phyloP scores from a whole-genome alignment of 2,888 invertebrate genomes.

The Proisotoma minuta region DNA sequence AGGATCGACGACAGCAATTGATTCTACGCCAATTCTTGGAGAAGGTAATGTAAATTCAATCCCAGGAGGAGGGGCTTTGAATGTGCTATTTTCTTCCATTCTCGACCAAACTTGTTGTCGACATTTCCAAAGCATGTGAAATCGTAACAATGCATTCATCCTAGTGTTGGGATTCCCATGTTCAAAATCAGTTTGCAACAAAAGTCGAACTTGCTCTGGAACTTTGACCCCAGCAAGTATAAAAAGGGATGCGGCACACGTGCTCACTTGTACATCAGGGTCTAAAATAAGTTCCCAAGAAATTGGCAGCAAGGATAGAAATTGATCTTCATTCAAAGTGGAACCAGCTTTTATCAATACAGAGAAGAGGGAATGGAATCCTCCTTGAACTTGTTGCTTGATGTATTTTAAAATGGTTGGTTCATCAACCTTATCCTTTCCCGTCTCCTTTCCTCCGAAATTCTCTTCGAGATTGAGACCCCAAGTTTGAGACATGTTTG shows the following conservation, averaged over 20 bases:
- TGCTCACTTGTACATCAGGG: conserved; percentile 60
- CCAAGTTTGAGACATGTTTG: conserved; percentile 19
- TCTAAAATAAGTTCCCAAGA: conserved; percentile 94
- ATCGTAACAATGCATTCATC: conserved; percentile 71
- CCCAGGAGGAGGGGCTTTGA: conserved; percentile 97
- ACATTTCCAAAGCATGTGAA: conserved; percentile 58
- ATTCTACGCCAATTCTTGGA: conserved; percentile 95
- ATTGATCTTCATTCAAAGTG: conserved; percentile 79
- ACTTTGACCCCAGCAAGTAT: conserved; percentile 89
- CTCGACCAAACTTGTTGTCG: conserved; percentile 96
- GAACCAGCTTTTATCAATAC: conserved; percentile 84
- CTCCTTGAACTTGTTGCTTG: conserved; percentile 71
- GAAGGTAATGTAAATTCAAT: conserved; percentile 99
- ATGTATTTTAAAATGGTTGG: conserved; percentile 74
- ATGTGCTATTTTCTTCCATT: conserved; percentile 94
- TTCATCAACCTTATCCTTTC: conserved; percentile 56
- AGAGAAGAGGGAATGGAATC: conserved; percentile 84
- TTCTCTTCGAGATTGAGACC: conserved; percentile 44
- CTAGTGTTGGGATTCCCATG: conserved; percentile 76
- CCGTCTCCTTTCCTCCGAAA: conserved; percentile 41
- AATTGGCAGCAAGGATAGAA: conserved; percentile 80
- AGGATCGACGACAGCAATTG: conserved; percentile 90
- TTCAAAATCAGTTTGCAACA: conserved; percentile 83
- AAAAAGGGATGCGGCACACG: conserved; percentile 71
- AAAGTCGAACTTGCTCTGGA: conserved; percentile 79